Evolutionary conservation across 2,113 vertebrate genomes (phyloP), one percentile per base, ranked within the genome.

Genomic region (Urocolius indicus): DNA sequence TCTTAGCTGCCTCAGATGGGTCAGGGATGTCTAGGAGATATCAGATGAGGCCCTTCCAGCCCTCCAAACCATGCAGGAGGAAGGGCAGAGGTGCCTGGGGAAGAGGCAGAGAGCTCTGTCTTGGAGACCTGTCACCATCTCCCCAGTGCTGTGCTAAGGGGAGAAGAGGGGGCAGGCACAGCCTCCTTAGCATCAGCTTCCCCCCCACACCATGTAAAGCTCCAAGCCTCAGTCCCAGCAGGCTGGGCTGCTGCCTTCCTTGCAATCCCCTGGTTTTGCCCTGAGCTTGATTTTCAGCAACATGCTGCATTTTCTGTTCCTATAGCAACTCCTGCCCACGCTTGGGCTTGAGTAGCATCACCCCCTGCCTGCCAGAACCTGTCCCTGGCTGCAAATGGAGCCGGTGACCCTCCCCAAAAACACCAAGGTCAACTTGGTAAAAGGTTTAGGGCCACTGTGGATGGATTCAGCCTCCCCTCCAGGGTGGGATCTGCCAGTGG

Each of bases 51-150:
- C 38, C 38, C 38, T 41, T 12, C 51, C 61, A 10, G 45, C 34
- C 46, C 51, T 65, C 32, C 29, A 75, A 38, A 71, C 20, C 29
- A 16, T 72, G 69, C 65, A 8, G 4, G n/a, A 17, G 29, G 32
- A n/a, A n/a, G 1, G 2, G 24, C 2, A 0, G 63, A 15, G 29
- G 19, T 43, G 36, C 17, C 17, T 0, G 0, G 14, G 13, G 36
- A 10, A 46, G 26, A 82, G 57, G 59, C 46, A 67, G 17, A 22
- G 0, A 0, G 34, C 24, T 84, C n/a, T 62, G 1, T 45, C 71
- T 82, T 18, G 4, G n/a, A 82, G 54, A 36, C 49, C 29, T 8
- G 2, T 41, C 65, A 66, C 51, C 16, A 13, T 72, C n/a, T 49
- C 72, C 7, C 15, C 58, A 77, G 32, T 38, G 55, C 66, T 21